Evolutionary conservation across 2,797 vertebrate species (phyloP).

Genomic region (Arnoldichthys spilopterus): DNA sequence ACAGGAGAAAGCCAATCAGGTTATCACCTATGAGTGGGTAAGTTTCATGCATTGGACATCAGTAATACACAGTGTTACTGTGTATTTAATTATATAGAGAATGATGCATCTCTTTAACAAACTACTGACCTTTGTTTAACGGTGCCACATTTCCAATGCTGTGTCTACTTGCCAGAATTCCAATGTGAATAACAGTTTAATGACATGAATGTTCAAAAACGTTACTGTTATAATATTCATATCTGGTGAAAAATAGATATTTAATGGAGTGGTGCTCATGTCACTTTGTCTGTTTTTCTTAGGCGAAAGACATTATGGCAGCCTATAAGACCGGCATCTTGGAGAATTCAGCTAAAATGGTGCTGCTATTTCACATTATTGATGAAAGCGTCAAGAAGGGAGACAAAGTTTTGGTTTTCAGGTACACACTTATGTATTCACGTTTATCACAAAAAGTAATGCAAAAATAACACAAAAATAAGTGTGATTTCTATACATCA

Average conservation of each 20-base stretch:
- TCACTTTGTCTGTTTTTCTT: constrained; percentile 6
- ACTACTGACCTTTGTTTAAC: too few species aligned
- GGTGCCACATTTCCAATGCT: too few species aligned
- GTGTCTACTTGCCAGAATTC: not conserved
- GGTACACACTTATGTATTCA: constrained; percentile 72
- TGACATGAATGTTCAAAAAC: too few species aligned
- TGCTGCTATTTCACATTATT: constrained; percentile 93
- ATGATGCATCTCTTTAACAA: too few species aligned
- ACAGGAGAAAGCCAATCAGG: constrained; percentile 94
- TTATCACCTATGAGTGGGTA: constrained; percentile 98
- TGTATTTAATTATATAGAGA: not conserved
- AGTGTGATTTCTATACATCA: not conserved
- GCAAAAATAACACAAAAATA: not conserved
- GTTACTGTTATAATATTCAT: not conserved
- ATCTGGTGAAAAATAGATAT: not conserved
- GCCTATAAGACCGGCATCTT: constrained; percentile 90
- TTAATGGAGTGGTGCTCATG: not conserved
- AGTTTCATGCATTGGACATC: constrained; percentile 47
- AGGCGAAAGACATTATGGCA: constrained; percentile 95
- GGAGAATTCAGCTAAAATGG: constrained; percentile 97
- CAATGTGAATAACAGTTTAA: too few species aligned
- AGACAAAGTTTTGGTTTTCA: constrained; percentile 97
- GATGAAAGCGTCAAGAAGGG: constrained; percentile 91
- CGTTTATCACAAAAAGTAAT: not conserved
- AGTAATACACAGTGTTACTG: not conserved